These are phyloP conservation scores for Exephanes ischioxanthus DNA, from an alignment of 2,888 invertebrate species.

Conservation along the genomic window DNA sequence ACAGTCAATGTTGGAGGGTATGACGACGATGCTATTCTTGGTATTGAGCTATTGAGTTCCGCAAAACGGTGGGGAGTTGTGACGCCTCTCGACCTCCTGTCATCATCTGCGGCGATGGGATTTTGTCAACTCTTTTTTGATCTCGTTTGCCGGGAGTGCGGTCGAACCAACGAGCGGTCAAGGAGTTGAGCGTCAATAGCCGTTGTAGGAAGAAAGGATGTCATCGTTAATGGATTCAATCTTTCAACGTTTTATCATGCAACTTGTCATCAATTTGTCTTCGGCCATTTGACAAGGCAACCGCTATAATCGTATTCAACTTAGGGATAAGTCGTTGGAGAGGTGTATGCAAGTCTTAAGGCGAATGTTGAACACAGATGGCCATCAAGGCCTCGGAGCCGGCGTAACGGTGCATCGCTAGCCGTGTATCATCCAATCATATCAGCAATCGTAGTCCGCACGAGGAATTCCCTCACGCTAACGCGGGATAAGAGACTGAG, in stretches of 20 bases:
- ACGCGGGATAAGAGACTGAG: constrained; percentile 3
- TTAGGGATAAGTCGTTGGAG: constrained; percentile 19
- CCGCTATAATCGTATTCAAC: constrained; percentile 7
- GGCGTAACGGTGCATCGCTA: constrained; percentile 61
- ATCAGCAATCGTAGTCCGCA: constrained; percentile 40
- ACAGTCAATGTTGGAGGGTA: constrained; percentile 31
- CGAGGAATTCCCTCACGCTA: constrained; percentile 8
- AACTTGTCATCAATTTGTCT: constrained; percentile 52
- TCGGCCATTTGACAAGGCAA: constrained; percentile 2
- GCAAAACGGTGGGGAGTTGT: constrained; percentile 2
- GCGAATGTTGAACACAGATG: constrained; percentile 39
- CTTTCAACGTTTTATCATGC: constrained; percentile 41
- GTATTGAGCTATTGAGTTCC: constrained; percentile 30
- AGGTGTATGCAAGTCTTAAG: constrained; percentile 23
- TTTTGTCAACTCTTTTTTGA: background rate
- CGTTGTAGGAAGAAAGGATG: background rate
- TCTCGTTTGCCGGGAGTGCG: background rate
- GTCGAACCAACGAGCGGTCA: background rate
- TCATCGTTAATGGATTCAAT: constrained; percentile 3
- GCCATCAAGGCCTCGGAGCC: constrained; percentile 16
- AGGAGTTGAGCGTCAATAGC: background rate
- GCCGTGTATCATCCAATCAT: constrained; percentile 42
- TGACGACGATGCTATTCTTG: constrained; percentile 47
- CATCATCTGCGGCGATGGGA: background rate
- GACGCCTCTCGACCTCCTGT: constrained; percentile 6